These are phyloP conservation scores for Aphis craccivora DNA, from an alignment of 1,140 invertebrate species.

Conservation along the genomic window DNA sequence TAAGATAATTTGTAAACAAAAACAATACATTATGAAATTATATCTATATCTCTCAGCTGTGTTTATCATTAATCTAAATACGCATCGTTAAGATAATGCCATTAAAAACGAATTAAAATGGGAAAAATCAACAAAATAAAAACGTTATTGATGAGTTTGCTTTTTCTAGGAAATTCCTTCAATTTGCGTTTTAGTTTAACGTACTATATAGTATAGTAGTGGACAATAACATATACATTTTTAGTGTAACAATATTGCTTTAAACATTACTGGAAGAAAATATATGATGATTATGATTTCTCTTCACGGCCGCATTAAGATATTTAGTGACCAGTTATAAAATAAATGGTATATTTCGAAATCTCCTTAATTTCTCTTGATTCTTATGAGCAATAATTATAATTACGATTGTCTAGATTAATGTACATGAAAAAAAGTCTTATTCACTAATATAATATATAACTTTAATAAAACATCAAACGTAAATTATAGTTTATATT, in stretches of 20 bases:
- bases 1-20: not conserved
- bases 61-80: not conserved
- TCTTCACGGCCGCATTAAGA: not conserved
- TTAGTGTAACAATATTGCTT: not conserved
- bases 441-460: not conserved
- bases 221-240: not conserved
- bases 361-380: not conserved
- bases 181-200: not conserved
- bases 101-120: not conserved
- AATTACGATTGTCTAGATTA: not conserved
- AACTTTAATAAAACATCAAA: not conserved
- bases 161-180: not conserved
- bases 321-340: not conserved
- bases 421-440: not conserved
- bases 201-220: not conserved
- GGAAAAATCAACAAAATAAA: not conserved
- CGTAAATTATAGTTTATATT: not conserved
- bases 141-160: not conserved
- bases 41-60: not conserved
- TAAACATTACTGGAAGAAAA: not conserved
- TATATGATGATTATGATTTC: constrained; percentile 2
- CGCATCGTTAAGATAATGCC: not conserved
- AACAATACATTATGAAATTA: not conserved
- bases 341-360: constrained; percentile 1
- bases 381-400: not conserved